Evolutionary conservation across 2,797 vertebrate species (phyloP), one percentile per base, ranked within the genome.

Genomic region (Sebastes vulpes): DNA sequence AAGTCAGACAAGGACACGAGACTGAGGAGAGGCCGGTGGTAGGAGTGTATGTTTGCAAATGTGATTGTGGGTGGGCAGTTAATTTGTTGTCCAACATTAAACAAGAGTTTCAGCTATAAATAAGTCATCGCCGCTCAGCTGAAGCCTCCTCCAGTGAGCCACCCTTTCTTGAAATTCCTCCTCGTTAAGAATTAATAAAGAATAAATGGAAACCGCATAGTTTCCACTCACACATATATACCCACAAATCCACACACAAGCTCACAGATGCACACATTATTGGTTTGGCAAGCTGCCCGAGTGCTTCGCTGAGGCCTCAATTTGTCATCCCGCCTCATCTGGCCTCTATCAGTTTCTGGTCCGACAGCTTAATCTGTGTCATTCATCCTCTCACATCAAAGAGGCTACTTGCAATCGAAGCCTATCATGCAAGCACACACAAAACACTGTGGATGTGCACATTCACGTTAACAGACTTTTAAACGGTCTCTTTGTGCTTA

Each of bases 301-400:
- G 50, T 48, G 66, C 83, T 87, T 75, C 63, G 74, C 74, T 53
- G 88, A 82, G 88, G 84, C 80, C 85, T 48, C 50, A 71, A 77
- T 84, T 86, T 88, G 85, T 94, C 93, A 91, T 86, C 78, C 56
- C 25, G 77, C 58, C 83, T 94, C 92, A 94, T 96, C 94, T 95
- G 94, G 94, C 86, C 38, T 95, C 91, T 81, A 92, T 95, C 94
- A 92, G 71, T 69, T 80, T 61, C 81, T 82, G 71, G 67, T 67
- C 79, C 90, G 92, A 95, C 93, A 94, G 77, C 87, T 93, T 94
- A 91, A 95, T 94, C 81, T 85, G 63, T 90, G 88, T 93, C 90
- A 86, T 94, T 93, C 86, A 91, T 93, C 88, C 77, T 91, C 83
- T 79, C 79, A 90, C 89, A 93, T 94, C 90, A 95, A 94, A 95